A percentile compares a stretch with the other conserved stretches of the same genome.
phyloP scores from a whole-genome alignment of 2,113 vertebrate genomes.

The Otus sunia region DNA sequence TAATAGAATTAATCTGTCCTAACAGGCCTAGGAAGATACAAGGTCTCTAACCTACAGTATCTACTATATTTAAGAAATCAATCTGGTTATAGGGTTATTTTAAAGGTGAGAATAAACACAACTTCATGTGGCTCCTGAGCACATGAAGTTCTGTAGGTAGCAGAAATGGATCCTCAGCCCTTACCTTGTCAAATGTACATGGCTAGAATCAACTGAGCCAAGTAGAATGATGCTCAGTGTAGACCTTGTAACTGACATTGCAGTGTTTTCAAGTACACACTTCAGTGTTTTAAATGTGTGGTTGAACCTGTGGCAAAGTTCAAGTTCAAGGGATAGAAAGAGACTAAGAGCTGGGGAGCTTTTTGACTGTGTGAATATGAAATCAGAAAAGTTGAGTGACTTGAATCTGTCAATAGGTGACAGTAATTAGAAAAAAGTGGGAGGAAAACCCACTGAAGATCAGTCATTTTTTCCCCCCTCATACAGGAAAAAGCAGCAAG shows the following conservation, averaged over 20 bases:
- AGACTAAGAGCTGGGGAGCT: neutral
- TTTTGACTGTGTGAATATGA: neutral
- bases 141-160: neutral
- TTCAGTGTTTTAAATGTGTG: neutral
- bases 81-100: neutral
- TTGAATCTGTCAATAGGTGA: neutral
- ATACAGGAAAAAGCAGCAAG: neutral
- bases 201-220: neutral
- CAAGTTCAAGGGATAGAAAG: neutral
- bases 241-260: neutral
- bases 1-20: neutral
- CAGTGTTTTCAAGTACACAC: neutral
- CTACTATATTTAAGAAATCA: neutral
- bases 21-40: neutral
- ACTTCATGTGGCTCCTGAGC: neutral
- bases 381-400: neutral
- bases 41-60: neutral
- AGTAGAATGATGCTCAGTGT: neutral
- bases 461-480: neutral
- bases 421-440: neutral
- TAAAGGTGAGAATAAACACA: neutral
- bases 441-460: neutral
- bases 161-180: neutral
- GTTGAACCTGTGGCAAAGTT: neutral
- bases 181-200: neutral